These are phyloP conservation scores for Amblyjoppa proteus DNA, from an alignment of 2,888 invertebrate genomes.

Conservation along the genomic window DNA sequence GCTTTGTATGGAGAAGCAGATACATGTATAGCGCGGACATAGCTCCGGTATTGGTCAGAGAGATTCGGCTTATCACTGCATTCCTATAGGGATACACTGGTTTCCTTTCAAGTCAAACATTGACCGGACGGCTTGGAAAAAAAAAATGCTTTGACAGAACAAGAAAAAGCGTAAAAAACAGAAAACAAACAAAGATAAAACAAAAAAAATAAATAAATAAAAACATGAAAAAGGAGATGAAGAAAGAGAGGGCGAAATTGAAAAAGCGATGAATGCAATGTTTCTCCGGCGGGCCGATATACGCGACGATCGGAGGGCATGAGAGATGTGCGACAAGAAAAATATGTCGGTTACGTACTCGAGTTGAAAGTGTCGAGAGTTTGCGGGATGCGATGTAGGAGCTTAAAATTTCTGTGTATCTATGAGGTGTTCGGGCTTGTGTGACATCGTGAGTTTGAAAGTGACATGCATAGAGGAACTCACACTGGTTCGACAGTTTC, in stretches of 20 bases:
- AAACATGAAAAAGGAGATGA: neutral
- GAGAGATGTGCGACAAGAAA: constrained; percentile 6
- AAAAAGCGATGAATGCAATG: neutral
- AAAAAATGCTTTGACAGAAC: constrained; percentile 7
- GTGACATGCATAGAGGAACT: constrained; percentile 53
- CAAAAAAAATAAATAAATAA: constrained; percentile 1
- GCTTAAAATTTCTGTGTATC: constrained; percentile 24
- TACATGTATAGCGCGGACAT: neutral
- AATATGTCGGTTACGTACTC: constrained; percentile 60
- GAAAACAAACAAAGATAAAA: neutral
- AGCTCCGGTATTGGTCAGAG: neutral
- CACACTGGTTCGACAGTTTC: constrained; percentile 61
- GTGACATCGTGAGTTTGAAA: constrained; percentile 60
- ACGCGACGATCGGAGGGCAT: neutral
- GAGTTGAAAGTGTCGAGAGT: constrained; percentile 42
- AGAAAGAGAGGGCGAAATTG: neutral
- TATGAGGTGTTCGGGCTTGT: neutral
- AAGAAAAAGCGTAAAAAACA: constrained; percentile 3
- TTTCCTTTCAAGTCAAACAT: constrained; percentile 19
- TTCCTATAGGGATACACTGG: neutral
- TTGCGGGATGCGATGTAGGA: constrained; percentile 17
- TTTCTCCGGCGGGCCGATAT: neutral
- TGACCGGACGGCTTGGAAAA: constrained; percentile 2
- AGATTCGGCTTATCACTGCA: constrained; percentile 32
- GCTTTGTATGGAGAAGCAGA: neutral